Base-by-base conservation (phyloP, 1,140 invertebrate genomes). In the Drosophila saltans region DNA sequence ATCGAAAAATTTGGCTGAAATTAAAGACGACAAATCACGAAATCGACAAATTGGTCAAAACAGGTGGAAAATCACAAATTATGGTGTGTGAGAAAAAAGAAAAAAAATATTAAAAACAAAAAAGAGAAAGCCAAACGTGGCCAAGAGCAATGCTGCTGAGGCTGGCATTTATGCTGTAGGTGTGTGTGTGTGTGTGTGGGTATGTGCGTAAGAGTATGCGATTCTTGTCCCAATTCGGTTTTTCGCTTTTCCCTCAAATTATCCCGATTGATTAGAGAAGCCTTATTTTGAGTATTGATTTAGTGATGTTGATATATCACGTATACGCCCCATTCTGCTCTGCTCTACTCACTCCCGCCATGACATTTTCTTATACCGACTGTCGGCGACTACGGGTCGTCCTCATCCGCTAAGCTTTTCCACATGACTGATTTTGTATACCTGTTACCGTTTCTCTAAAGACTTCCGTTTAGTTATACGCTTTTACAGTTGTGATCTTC, bases 31-130 rank as follows among this genome's bases (percentile, higher is more conserved):
- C 67, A 88, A 83, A 75, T 90, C 72, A 73, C 56, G 78, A 84
- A 89, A 81, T 81, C 84, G 57, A 61, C 69, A 89, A 89, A 89
- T 89, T 89, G 84, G 84, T 75, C 71, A 84, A 81, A 83, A 83
- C 71, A 89, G 89, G 80, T 88, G 73, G 76, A 78, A 86, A 74
- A 86, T 86, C 83, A 86, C 73, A 80, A 82, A 79, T 85, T 79
- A 75, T 65, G 66, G 66, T 60, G 60, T 69, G 75, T 40, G 33
- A 36, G 6, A 36, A 36, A 36, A 36, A 36, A 36, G 33, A 1
- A 36, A 36, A 36, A 7, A 30, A 69, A 64, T 24, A 76, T 62
- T 41, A 71, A 48, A 24, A 48, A 48, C 2, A 8, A 26, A 48
- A 48, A 48, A 21, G 6, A 36, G 21, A 26, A 52, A 52, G 21